Evolutionary conservation across 1,140 invertebrate genomes (phyloP), one percentile per base, ranked within the genome.

Genomic region (Nylanderia fulva): DNA sequence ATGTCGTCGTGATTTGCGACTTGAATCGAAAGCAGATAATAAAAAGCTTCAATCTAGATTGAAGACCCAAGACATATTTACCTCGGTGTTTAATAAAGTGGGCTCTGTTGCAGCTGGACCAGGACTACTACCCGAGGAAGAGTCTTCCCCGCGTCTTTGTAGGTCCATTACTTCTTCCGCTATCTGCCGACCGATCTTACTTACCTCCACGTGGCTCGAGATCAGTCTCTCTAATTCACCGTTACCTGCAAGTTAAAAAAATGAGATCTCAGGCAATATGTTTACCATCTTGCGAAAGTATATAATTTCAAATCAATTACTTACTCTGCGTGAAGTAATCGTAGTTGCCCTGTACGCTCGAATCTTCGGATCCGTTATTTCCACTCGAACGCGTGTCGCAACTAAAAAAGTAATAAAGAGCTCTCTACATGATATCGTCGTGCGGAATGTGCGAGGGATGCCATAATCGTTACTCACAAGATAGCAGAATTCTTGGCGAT

Each of bases 401-500:
- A 80, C 95, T 96, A 85, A 84, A 94, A 94, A 48, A 86, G 80
- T 39, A 56, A 75, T 29, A 80, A 18, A 69, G 0, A 36, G 48
- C 18, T 56, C 24, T 54, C 39, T 54, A 24, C 8, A 71, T 18
- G 11, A 0, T 52, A 54, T 27, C 18, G 11, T 75, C 54, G 36
- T 13, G 21, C 11, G 18, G 7, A 3, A 8, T 0, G 36, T 24
- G 8, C 11, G 6, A 7, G 18, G 1, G 33, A 64, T 61, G 7
- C 15, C 1, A 1, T 52, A 74, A 64, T 39, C 0, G 15, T 66
- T 42, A 92, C 95, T 95, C 95, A 97, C 95, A 96, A 95, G 84
- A 98, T 95, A 45, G 97, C 95, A 0, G 96, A 97, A 94, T 98
- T 98, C 93, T 98, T 98, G 0, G 98, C 97, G 85, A 98, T 97